Conservation (phyloP, 23 tunicate species). For the Trididemnum nubilum region DNA sequence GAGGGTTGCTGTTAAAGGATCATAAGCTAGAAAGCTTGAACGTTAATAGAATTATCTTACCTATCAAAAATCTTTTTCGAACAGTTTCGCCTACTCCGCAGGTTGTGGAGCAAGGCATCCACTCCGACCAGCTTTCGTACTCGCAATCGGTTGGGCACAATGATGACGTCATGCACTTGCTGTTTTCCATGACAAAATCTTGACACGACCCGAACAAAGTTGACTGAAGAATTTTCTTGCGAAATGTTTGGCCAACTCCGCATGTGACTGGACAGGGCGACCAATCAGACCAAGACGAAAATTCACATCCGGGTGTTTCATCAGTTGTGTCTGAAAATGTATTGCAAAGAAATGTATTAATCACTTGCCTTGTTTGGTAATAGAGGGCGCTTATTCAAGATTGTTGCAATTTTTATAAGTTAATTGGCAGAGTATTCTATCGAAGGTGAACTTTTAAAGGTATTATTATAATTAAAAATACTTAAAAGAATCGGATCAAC, state of each 20-base stretch:
- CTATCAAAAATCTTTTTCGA: slow-evolving; percentile 57
- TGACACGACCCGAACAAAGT: slow-evolving; percentile 23
- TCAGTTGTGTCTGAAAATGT: too few relatives aligned
- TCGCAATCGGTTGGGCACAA: slow-evolving; percentile 54
- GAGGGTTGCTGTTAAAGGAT: neutral
- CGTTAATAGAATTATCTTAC: slow-evolving; percentile 21
- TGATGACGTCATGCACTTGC: slow-evolving; percentile 92
- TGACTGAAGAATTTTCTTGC: slow-evolving; percentile 55
- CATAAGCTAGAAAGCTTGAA: too few relatives aligned
- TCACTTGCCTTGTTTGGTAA: too few relatives aligned
- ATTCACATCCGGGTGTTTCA: slow-evolving; percentile 52
- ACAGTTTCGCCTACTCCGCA: slow-evolving; percentile 72
- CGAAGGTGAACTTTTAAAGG: too few relatives aligned
- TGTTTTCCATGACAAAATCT: slow-evolving; percentile 67
- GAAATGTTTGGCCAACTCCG: slow-evolving; percentile 71
- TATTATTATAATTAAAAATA: too few relatives aligned
- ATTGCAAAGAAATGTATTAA: too few relatives aligned
- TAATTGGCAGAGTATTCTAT: too few relatives aligned
- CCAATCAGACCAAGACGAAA: slow-evolving; percentile 86
- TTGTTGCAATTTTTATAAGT: too few relatives aligned
- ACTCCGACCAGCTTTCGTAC: slow-evolving; percentile 77
- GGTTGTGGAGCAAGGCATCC: slow-evolving; percentile 81
- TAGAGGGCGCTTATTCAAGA: too few relatives aligned
- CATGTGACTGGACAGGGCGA: slow-evolving; percentile 73
- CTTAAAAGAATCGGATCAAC: too few relatives aligned